Evolutionary conservation across 2,113 vertebrate genomes (phyloP).

Genomic region (Heterochromis multidens): DNA sequence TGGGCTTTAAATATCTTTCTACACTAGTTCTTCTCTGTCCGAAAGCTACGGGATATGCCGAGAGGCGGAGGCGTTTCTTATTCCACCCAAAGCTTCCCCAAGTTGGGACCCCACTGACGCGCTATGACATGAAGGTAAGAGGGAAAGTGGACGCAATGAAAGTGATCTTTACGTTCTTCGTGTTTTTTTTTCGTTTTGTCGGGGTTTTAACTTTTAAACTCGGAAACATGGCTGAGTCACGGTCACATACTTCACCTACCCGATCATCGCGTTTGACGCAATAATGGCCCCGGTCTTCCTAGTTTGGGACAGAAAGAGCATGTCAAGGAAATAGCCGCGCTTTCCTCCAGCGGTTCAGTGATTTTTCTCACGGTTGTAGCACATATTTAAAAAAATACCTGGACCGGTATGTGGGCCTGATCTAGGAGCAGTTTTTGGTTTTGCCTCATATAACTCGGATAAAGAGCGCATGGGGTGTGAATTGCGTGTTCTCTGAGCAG

Average conservation of each 20-base stretch:
- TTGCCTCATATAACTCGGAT: background rate
- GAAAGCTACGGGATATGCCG: constrained; percentile 55
- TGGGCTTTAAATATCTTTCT: background rate
- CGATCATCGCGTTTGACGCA: constrained; percentile 60
- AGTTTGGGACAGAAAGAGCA: constrained; percentile 37
- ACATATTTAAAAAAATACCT: background rate
- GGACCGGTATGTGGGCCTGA: background rate
- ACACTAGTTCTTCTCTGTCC: background rate
- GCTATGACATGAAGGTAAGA: constrained; percentile 72
- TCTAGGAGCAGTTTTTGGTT: background rate
- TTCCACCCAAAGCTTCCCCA: constrained; percentile 47
- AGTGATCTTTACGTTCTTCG: background rate
- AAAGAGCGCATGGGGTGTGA: background rate
- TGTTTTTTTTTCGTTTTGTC: background rate
- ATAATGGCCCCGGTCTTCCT: constrained; percentile 22
- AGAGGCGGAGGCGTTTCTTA: constrained; percentile 58
- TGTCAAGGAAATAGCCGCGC: background rate
- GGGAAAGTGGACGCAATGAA: background rate
- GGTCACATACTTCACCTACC: constrained; percentile 28
- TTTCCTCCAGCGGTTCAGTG: background rate
- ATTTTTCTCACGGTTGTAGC: background rate
- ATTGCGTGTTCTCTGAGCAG: background rate
- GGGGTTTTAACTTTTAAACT: constrained; percentile 32
- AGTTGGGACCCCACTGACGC: constrained; percentile 64
- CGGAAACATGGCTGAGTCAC: constrained; percentile 72